phyloP scores from a whole-genome alignment of 2,113 vertebrate species.

The Salminus brasiliensis region DNA sequence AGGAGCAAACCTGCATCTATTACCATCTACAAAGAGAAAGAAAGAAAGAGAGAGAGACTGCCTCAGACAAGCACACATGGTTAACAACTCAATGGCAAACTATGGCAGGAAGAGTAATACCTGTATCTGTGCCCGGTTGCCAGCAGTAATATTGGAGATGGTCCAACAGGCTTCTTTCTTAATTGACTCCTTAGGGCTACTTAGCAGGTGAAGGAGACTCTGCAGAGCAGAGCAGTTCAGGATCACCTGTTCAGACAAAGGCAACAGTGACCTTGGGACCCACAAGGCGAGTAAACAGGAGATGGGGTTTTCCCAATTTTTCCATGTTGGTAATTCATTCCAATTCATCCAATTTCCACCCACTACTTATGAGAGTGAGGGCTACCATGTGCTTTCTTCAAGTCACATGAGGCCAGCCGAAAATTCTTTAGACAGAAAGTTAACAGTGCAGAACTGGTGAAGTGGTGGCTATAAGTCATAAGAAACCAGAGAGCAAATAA shows the following conservation, averaged over 20 bases:
- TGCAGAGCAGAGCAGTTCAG: conserved; percentile 96
- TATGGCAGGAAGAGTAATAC: conserved; percentile 60
- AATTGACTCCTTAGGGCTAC: conserved; percentile 97
- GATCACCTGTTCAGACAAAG: conserved; percentile 83
- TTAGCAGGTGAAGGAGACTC: conserved; percentile 92
- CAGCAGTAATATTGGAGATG: conserved; percentile 98
- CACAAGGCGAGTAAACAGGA: neutral
- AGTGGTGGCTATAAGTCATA: neutral
- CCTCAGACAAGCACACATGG: neutral
- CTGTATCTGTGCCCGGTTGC: conserved; percentile 97
- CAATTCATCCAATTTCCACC: too few relatives aligned
- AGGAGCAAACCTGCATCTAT: conserved; percentile 93
- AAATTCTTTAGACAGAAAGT: neutral
- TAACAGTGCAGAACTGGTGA: neutral
- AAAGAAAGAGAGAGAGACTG: neutral
- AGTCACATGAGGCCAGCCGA: too few relatives aligned
- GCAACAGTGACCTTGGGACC: neutral
- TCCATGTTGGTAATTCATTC: too few relatives aligned
- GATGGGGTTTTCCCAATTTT: neutral
- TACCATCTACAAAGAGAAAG: conserved; percentile 80
- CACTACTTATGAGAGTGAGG: too few relatives aligned
- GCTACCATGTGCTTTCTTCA: too few relatives aligned
- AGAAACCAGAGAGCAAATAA: neutral
- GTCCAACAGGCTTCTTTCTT: conserved; percentile 99
- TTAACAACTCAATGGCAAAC: neutral